Evolutionary conservation across 1,140 invertebrate genomes (phyloP), one percentile per base, ranked within the genome.

Genomic region (Galleria mellonella): DNA sequence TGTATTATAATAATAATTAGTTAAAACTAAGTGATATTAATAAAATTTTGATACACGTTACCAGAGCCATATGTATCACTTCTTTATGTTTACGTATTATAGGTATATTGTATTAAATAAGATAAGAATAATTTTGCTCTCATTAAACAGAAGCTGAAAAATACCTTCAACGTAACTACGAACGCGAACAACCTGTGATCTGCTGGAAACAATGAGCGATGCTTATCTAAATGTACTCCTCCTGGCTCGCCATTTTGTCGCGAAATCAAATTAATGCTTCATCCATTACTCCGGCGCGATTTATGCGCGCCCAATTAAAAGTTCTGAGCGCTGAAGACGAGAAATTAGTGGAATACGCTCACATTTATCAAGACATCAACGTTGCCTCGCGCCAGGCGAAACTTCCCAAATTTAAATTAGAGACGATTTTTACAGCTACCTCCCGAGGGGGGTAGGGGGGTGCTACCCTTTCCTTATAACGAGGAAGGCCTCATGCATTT

Each of bases 401-500:
- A 85, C 75, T 85, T 84, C 78, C 82, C 72, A 85, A 85, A 85
- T 85, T 85, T 85, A 85, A 85, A 85, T 85, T 85, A 85, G 82
- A 85, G 77, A 85, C 82, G 78, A 85, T 85, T 86, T 83, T 83
- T 83, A 83, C 78, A 79, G 78, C 76, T 74, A 78, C 77, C 79
- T 75, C 77, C 82, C 73, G 45, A 32, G 59, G 58, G 63, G 65
- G 75, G 68, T 55, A 47, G 47, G 64, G 71, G 68, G 60, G 53
- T 60, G 70, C 79, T 86, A 87, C 86, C 86, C 86, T 87, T 87
- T 87, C 82, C 83, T 84, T 87, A 79, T 83, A 85, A 85, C 79
- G 84, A 85, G 83, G 83, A 85, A 84, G 83, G 84, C 84, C 86
- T 87, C 86, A 87, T 87, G 86, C 86, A 87, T 87, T 87, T 87